phyloP scores from a whole-genome alignment of 2,888 invertebrate genomes.

The Apamea anceps region DNA sequence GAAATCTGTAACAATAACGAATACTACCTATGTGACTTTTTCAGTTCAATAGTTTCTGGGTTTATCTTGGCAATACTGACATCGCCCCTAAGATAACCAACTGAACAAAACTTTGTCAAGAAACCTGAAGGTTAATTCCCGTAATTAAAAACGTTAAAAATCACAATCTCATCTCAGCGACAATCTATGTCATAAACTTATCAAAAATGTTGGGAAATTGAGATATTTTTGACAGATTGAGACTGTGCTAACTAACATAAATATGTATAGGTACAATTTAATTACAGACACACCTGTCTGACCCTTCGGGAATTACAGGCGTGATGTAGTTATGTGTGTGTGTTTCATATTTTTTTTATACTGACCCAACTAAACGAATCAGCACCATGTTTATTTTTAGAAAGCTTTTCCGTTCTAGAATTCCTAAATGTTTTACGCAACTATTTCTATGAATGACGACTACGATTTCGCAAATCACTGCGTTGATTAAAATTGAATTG shows the following conservation, averaged over 20 bases:
- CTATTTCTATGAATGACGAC: constrained; percentile 24
- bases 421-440: constrained; percentile 9
- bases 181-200: too few relatives aligned
- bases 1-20: neutral
- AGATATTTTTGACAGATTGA: too few relatives aligned
- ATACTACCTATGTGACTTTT: neutral
- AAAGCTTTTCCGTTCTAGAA: neutral
- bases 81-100: too few relatives aligned
- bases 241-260: too few relatives aligned
- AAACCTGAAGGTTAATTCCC: neutral
- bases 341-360: neutral
- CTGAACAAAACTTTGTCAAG: neutral
- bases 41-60: neutral
- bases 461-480: constrained; percentile 56
- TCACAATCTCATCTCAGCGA: too few relatives aligned
- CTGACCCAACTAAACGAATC: neutral
- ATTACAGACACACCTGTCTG: too few relatives aligned
- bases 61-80: neutral
- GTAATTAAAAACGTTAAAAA: too few relatives aligned
- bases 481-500: constrained; percentile 62
- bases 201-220: too few relatives aligned
- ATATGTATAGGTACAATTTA: too few relatives aligned
- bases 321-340: neutral
- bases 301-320: neutral
- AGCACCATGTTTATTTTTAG: neutral